Conservation (phyloP, 2,888 invertebrate species). For the Orthosia gothica region DNA sequence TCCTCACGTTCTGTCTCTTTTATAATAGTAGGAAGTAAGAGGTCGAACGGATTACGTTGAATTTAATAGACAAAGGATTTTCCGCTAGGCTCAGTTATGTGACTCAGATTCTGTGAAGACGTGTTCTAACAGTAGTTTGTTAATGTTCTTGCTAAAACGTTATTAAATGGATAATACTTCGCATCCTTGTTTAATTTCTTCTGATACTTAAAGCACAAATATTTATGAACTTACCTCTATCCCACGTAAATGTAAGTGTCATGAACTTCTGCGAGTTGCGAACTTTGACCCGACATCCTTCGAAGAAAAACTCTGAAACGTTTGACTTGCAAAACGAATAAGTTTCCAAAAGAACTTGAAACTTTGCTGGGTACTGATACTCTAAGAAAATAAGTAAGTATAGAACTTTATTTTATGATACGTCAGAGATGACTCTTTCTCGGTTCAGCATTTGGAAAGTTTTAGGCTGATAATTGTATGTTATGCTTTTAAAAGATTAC, state of each 20-base stretch:
- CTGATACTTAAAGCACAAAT: not conserved
- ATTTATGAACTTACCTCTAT: not conserved
- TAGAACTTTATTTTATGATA: not conserved
- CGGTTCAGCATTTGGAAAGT: no score
- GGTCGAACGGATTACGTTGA: slow-evolving; percentile 34
- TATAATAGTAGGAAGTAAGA: not conserved
- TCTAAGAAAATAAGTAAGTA: not conserved
- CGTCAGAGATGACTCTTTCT: not conserved
- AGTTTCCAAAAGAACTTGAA: not conserved
- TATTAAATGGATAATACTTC: not conserved
- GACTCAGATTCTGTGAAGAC: slow-evolving; percentile 6
- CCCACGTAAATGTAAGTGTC: not conserved
- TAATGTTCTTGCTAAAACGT: not conserved
- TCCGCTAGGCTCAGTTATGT: slow-evolving; percentile 8
- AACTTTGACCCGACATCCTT: not conserved
- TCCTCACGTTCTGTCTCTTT: no score
- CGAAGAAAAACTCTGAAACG: not conserved
- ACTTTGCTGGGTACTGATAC: not conserved
- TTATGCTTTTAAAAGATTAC: no score
- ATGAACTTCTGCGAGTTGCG: no score
- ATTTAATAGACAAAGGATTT: slow-evolving; percentile 36
- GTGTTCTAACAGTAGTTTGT: slow-evolving; percentile 22
- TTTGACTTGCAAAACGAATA: slow-evolving; percentile 17
- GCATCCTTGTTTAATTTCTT: not conserved
- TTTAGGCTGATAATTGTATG: no score